Evolutionary conservation across 2,888 invertebrate species (phyloP).

Genomic region (Drosophila silvestris): DNA sequence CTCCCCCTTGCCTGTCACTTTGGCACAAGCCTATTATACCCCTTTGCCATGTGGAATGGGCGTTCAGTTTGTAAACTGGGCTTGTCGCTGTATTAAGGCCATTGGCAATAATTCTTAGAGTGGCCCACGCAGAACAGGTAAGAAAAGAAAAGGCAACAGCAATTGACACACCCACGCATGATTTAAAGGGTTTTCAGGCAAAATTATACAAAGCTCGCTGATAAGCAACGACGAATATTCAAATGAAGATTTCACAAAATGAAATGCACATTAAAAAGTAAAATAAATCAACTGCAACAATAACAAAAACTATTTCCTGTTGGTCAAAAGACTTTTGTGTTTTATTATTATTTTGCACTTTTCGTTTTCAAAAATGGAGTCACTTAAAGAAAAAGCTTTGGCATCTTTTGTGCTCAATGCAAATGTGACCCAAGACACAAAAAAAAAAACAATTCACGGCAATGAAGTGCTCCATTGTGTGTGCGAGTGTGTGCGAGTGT

Average conservation of each 20-base stretch:
- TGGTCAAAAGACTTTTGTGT: constrained; percentile 48
- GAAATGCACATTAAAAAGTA: not conserved
- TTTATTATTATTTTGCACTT: constrained; percentile 52
- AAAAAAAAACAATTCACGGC: constrained; percentile 41
- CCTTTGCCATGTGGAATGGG: not conserved
- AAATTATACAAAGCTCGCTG: constrained; percentile 11
- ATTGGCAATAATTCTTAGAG: constrained; percentile 23
- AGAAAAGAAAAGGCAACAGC: not conserved
- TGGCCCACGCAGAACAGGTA: constrained; percentile 44
- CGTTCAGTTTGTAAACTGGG: constrained; percentile 6
- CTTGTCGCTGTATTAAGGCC: constrained; percentile 9
- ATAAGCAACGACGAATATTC: constrained; percentile 17
- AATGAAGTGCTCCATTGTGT: constrained; percentile 52
- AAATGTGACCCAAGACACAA: constrained; percentile 58
- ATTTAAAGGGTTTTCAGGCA: constrained; percentile 5
- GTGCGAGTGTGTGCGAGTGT: not conserved
- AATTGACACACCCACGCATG: constrained; percentile 23
- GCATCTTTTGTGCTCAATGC: constrained; percentile 70
- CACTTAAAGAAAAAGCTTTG: constrained; percentile 73
- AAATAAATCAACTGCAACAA: constrained; percentile 1
- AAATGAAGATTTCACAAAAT: constrained; percentile 7
- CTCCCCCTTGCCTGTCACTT: not conserved
- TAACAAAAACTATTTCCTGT: constrained; percentile 31
- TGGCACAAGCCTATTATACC: not conserved
- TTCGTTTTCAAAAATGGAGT: constrained; percentile 58